Conservation (phyloP, 2,888 invertebrate species). For the Phrixothrix hirtus region DNA sequence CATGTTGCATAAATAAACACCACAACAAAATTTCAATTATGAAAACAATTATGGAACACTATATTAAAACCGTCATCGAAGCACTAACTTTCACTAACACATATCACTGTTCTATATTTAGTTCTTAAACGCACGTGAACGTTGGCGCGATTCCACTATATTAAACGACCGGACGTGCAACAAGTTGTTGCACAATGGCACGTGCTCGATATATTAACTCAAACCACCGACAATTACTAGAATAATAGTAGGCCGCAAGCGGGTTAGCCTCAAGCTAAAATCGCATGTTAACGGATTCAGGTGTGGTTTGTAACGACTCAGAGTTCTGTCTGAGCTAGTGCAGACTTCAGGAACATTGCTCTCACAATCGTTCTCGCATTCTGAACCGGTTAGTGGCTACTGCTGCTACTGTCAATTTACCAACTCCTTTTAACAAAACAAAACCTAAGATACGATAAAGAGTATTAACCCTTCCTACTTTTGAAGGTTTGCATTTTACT, state of each 20-base stretch:
- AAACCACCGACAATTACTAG: conserved; percentile 38
- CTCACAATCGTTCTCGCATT: conserved; percentile 37
- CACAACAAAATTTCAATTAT: too few relatives aligned
- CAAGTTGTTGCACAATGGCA: conserved; percentile 43
- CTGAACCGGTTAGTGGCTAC: conserved; percentile 40
- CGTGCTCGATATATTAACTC: conserved; percentile 41
- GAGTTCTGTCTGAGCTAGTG: conserved; percentile 34
- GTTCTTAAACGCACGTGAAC: conserved; percentile 29
- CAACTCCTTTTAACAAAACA: conserved; percentile 28
- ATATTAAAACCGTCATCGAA: conserved; percentile 20
- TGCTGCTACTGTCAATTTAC: conserved; percentile 37
- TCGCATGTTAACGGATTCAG: conserved; percentile 27
- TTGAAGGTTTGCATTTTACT: conserved; percentile 11
- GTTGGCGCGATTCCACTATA: conserved; percentile 22
- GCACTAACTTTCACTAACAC: conserved; percentile 28
- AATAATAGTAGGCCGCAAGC: conserved; percentile 30
- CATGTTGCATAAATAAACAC: conserved; percentile 28
- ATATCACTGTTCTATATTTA: conserved; percentile 18
- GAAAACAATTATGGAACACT: too few relatives aligned
- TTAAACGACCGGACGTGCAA: conserved; percentile 37
- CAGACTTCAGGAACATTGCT: conserved; percentile 33
- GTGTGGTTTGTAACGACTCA: conserved; percentile 36
- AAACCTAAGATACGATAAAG: conserved; percentile 18
- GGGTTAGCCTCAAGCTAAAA: conserved; percentile 28
- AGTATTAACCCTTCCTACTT: conserved; percentile 27